Evolutionary conservation across 2,888 invertebrate genomes (phyloP).

Genomic region (Drosophila histrio): DNA sequence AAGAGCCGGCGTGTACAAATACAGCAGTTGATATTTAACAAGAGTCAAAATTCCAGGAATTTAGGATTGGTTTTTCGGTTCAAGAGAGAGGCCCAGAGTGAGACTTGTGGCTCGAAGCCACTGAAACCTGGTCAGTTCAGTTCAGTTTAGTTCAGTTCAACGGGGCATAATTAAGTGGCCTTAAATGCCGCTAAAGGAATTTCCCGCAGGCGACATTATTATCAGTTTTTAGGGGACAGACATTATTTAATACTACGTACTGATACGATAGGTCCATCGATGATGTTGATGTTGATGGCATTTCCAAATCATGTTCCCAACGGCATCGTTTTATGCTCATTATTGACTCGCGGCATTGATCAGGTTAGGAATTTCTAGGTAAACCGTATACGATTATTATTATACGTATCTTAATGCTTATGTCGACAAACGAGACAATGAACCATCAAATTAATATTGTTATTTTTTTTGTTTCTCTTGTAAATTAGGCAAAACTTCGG

Average conservation of each 20-base stretch:
- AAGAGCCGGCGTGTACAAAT: constrained; percentile 65
- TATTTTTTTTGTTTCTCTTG: background rate
- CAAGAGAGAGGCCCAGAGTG: constrained; percentile 9
- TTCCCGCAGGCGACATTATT: constrained; percentile 77
- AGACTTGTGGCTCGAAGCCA: background rate
- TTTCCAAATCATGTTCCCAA: constrained; percentile 32
- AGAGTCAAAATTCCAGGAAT: constrained; percentile 79
- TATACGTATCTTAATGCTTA: constrained; percentile 49
- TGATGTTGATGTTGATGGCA: constrained; percentile 40
- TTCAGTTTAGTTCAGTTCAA: constrained; percentile 13
- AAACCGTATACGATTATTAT: constrained; percentile 3
- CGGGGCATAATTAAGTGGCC: constrained; percentile 75
- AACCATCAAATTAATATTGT: constrained; percentile 46
- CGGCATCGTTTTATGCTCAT: constrained; percentile 36
- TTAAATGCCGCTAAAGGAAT: constrained; percentile 78
- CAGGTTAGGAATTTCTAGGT: constrained; percentile 6
- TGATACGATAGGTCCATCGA: constrained; percentile 53
- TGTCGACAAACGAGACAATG: constrained; percentile 61
- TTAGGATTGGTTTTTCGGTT: constrained; percentile 73
- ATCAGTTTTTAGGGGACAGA: constrained; percentile 56
- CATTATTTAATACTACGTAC: constrained; percentile 42
- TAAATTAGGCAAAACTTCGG: constrained; percentile 19
- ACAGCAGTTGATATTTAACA: constrained; percentile 75
- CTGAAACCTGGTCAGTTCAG: constrained; percentile 36
- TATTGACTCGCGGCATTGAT: constrained; percentile 50